A percentile compares a stretch with the other conserved stretches of the same genome.
Evolutionary conservation across 2,888 invertebrate species (phyloP).

Genomic region (Amorpha juglandis): DNA sequence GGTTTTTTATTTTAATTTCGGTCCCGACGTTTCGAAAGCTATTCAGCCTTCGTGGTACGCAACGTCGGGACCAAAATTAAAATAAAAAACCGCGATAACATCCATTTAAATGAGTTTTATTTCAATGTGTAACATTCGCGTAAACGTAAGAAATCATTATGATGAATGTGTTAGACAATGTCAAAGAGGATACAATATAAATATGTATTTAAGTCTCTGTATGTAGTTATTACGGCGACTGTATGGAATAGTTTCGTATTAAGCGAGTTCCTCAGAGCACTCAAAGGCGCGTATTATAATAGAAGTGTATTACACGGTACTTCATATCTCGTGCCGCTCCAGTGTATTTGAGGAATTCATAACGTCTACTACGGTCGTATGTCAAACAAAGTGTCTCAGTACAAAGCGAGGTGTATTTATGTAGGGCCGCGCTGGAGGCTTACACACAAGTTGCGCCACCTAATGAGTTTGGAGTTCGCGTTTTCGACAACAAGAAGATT

Average conservation of each 20-base stretch:
- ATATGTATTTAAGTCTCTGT: too few species aligned
- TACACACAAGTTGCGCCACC: constrained; percentile 40
- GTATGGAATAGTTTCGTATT: constrained; percentile 16
- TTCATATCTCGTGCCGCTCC: constrained; percentile 30
- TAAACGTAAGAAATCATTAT: too few species aligned
- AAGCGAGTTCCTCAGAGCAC: constrained; percentile 1
- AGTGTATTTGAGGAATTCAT: constrained; percentile 46
- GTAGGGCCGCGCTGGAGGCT: constrained; percentile 47
- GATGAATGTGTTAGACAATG: background rate
- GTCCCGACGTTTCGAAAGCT: too few species aligned
- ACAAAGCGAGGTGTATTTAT: constrained; percentile 44
- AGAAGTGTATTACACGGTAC: constrained; percentile 27
- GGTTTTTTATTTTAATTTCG: too few species aligned
- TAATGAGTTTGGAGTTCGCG: constrained; percentile 61
- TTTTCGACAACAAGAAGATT: constrained; percentile 49
- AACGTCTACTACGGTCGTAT: constrained; percentile 48
- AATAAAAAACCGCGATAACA: too few species aligned
- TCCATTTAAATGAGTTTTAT: too few species aligned
- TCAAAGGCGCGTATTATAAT: constrained; percentile 16
- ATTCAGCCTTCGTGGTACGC: too few species aligned
- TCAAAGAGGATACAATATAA: too few species aligned
- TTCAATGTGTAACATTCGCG: too few species aligned
- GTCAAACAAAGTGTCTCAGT: constrained; percentile 55
- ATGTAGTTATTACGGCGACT: background rate
- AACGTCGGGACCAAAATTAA: too few species aligned